phyloP scores from a whole-genome alignment of 2,113 vertebrate genomes.

The Myanophis thanlyinensis region DNA sequence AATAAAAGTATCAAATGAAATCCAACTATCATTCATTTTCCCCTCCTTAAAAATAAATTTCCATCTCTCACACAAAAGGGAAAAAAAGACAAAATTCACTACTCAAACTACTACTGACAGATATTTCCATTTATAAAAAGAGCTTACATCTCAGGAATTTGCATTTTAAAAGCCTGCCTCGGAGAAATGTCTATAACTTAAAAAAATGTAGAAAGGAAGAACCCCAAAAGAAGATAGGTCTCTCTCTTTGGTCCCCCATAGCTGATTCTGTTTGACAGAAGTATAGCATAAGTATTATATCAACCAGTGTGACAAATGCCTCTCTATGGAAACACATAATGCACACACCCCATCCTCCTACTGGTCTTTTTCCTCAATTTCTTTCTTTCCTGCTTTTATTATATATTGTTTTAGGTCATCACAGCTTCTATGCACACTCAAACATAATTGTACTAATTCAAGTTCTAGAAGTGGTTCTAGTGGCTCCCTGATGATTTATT shows the following conservation, averaged over 20 bases:
- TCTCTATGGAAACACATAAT: neutral
- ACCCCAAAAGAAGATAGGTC: neutral
- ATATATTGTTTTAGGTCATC: neutral
- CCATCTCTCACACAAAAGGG: neutral
- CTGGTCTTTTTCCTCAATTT: neutral
- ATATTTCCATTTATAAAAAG: neutral
- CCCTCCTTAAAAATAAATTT: neutral
- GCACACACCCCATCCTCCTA: neutral
- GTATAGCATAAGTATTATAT: neutral
- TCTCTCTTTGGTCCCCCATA: neutral
- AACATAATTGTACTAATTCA: neutral
- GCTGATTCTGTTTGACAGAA: neutral
- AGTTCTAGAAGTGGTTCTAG: neutral
- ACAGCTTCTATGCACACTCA: neutral
- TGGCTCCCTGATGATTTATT: neutral
- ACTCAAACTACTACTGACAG: neutral
- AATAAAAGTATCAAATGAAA: neutral
- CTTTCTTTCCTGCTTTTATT: neutral
- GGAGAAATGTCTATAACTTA: neutral
- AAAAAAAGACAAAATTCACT: neutral
- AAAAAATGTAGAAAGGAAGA: neutral
- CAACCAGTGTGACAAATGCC: neutral
- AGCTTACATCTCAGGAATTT: neutral
- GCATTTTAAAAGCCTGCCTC: neutral
- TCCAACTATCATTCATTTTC: neutral